These are phyloP conservation scores for Nycticorax nycticorax DNA, from an alignment of 2,113 vertebrate genomes.

Conservation along the genomic window DNA sequence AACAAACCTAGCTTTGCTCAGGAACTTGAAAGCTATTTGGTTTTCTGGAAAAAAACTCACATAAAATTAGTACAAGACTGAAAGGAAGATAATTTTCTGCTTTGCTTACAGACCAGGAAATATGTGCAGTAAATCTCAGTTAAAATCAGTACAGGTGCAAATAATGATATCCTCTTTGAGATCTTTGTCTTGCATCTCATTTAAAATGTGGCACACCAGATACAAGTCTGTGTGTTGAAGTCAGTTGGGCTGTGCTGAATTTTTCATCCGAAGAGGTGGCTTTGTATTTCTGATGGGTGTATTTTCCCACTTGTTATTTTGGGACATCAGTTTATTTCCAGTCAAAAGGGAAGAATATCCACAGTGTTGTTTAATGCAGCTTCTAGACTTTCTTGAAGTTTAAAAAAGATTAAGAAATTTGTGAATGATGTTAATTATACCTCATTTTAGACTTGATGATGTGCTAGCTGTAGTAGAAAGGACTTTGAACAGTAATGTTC, in stretches of 20 bases:
- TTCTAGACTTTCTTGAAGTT: background rate
- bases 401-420: background rate
- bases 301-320: background rate
- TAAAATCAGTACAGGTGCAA: background rate
- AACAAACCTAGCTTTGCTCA: background rate
- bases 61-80: background rate
- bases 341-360: background rate
- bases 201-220: background rate
- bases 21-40: background rate
- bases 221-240: background rate
- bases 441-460: background rate
- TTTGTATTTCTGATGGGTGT: background rate
- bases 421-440: background rate
- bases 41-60: background rate
- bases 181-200: background rate
- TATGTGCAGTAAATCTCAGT: background rate
- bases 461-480: background rate
- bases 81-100: background rate
- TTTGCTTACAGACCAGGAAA: background rate
- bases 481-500: background rate
- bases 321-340: background rate
- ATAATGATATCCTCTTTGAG: background rate
- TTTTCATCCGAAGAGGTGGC: background rate
- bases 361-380: background rate
- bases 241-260: background rate